phyloP scores from a whole-genome alignment of 2,797 vertebrate genomes.

The Synaphobranchus kaupii region DNA sequence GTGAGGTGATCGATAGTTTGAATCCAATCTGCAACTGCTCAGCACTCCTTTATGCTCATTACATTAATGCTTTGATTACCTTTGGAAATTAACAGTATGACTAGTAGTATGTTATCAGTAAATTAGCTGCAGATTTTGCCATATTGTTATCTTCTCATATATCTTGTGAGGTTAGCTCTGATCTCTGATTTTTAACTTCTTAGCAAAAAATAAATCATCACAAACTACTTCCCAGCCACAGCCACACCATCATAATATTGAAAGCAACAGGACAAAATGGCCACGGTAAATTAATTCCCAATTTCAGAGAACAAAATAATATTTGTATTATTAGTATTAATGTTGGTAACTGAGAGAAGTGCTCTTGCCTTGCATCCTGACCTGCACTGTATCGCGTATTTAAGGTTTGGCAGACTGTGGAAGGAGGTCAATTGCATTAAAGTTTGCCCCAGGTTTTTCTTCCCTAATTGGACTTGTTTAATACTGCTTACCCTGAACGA shows the following conservation, averaged over 20 bases:
- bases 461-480: constrained; percentile 1
- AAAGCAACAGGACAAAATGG: background rate
- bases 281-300: background rate
- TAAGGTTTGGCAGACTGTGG: background rate
- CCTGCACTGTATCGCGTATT: background rate
- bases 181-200: background rate
- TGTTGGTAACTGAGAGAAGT: background rate
- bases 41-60: background rate
- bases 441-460: background rate
- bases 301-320: background rate
- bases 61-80: background rate
- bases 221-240: background rate
- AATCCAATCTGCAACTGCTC: background rate
- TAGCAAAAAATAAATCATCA: background rate
- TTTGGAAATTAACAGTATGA: background rate
- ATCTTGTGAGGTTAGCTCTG: background rate
- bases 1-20: background rate
- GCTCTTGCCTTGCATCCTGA: background rate
- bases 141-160: background rate
- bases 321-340: background rate
- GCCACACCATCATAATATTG: background rate
- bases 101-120: background rate
- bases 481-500: background rate
- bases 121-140: background rate
- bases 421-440: background rate